A percentile compares a stretch with the other conserved stretches of the same genome.
phyloP scores from a whole-genome alignment of 1,140 invertebrate species.

The Drosophila lacertosa region DNA sequence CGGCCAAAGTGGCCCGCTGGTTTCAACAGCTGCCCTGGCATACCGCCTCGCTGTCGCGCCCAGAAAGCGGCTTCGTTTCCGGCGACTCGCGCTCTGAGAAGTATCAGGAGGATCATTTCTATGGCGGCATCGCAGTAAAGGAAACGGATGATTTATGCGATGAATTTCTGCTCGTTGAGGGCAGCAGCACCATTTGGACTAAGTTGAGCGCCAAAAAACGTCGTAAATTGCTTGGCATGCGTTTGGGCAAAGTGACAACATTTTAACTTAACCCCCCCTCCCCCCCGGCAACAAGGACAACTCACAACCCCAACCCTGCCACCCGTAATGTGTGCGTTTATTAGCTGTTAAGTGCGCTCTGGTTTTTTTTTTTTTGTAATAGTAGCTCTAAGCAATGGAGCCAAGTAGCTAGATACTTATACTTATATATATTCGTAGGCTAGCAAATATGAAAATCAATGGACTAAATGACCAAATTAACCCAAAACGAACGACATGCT shows the following conservation, averaged over 20 bases:
- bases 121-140: slow-evolving; percentile 75
- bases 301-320: slow-evolving; percentile 2
- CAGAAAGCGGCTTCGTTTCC: slow-evolving; percentile 90
- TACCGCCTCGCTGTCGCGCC: slow-evolving; percentile 87
- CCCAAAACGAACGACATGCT: slow-evolving; percentile 66
- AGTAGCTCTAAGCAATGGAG: slow-evolving; percentile 42
- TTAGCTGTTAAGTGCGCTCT: slow-evolving; percentile 77
- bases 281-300: not conserved
- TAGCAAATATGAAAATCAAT: slow-evolving; percentile 70
- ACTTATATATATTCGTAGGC: slow-evolving; percentile 40
- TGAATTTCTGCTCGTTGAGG: slow-evolving; percentile 85
- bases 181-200: slow-evolving; percentile 86
- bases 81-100: slow-evolving; percentile 84
- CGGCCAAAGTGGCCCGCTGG: slow-evolving; percentile 90
- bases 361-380: slow-evolving; percentile 54
- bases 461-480: slow-evolving; percentile 79
- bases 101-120: slow-evolving; percentile 81
- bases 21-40: slow-evolving; percentile 87
- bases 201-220: slow-evolving; percentile 88
- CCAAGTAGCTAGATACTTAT: slow-evolving; percentile 40
- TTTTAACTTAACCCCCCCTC: slow-evolving; percentile 83
- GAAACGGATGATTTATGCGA: slow-evolving; percentile 84
- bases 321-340: slow-evolving; percentile 77
- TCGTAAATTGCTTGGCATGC: slow-evolving; percentile 87
- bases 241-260: slow-evolving; percentile 88